Evolutionary conservation across 2,113 vertebrate genomes (phyloP).

Genomic region (Elanoides forficatus): DNA sequence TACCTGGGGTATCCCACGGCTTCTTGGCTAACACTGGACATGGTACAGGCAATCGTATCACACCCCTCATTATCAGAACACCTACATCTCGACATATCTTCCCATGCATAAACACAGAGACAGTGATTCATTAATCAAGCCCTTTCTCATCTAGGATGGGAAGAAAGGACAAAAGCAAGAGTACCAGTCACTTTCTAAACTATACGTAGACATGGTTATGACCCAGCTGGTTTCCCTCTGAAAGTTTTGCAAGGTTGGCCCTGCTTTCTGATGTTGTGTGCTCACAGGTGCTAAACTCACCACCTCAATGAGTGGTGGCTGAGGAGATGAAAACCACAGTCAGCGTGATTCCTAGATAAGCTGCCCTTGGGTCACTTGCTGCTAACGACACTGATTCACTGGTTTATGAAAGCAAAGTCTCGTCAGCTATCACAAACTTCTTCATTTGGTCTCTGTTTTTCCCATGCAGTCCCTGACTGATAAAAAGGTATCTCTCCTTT

Average conservation of each 20-base stretch:
- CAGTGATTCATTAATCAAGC: neutral
- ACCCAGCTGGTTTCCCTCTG: neutral
- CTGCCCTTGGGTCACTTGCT: neutral
- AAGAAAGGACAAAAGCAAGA: neutral
- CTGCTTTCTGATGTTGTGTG: neutral
- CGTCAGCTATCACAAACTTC: neutral
- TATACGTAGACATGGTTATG: rapidly evolving
- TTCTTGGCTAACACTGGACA: neutral
- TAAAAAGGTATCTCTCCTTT: neutral
- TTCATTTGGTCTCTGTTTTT: neutral
- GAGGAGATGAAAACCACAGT: neutral
- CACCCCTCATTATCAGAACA: neutral
- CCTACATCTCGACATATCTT: neutral
- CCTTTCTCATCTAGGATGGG: neutral
- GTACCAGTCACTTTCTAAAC: neutral
- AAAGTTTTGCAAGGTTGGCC: neutral
- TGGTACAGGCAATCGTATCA: neutral
- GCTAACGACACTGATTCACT: neutral
- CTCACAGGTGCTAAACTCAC: neutral
- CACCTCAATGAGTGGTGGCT: neutral
- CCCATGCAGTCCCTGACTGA: neutral
- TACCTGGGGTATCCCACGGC: neutral
- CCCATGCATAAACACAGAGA: neutral
- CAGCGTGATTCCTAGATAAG: neutral
- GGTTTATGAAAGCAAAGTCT: neutral